Percentiles rank a stretch among this genome's conserved stretches.
Evolutionary conservation across 1,140 invertebrate species (phyloP).

Genomic region (Micrasema longulum): DNA sequence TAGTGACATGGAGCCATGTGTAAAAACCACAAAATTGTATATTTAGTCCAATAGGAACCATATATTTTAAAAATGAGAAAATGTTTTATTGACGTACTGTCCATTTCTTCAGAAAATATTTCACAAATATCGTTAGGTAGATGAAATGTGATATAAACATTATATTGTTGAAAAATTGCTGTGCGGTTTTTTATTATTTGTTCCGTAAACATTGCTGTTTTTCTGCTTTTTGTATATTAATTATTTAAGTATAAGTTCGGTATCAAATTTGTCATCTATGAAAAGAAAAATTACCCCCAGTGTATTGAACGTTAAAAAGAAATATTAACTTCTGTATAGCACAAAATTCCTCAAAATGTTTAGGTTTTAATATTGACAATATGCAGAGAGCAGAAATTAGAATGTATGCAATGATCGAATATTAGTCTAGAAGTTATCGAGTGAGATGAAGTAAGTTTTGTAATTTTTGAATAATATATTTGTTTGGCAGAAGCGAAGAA

Average conservation of each 20-base stretch:
- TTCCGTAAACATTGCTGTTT: background rate
- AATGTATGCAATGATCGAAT: too few species aligned
- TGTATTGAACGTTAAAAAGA: background rate
- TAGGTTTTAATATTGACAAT: slow-evolving; percentile 38
- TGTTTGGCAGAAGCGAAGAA: too few species aligned
- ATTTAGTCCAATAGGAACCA: slow-evolving; percentile 27
- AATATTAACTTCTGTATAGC: slow-evolving; percentile 1
- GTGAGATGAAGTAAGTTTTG: too few species aligned
- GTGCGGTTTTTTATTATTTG: slow-evolving; percentile 4
- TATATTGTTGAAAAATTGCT: slow-evolving; percentile 15
- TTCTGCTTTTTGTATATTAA: slow-evolving; percentile 1
- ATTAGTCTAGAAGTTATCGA: too few species aligned
- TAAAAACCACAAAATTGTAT: slow-evolving; percentile 36
- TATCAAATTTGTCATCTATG: background rate
- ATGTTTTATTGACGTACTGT: slow-evolving; percentile 17
- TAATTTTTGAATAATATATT: too few species aligned
- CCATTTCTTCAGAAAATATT: background rate
- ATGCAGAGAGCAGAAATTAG: background rate
- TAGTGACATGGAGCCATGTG: slow-evolving; percentile 55
- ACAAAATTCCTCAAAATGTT: slow-evolving; percentile 21
- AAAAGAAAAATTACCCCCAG: slow-evolving; percentile 6
- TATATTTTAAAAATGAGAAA: slow-evolving; percentile 24
- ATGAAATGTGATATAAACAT: slow-evolving; percentile 18
- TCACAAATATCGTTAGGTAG: slow-evolving; percentile 15
- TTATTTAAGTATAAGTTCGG: background rate